phyloP scores from a whole-genome alignment of 2,113 vertebrate species.

The Lepidothrix coronata region DNA sequence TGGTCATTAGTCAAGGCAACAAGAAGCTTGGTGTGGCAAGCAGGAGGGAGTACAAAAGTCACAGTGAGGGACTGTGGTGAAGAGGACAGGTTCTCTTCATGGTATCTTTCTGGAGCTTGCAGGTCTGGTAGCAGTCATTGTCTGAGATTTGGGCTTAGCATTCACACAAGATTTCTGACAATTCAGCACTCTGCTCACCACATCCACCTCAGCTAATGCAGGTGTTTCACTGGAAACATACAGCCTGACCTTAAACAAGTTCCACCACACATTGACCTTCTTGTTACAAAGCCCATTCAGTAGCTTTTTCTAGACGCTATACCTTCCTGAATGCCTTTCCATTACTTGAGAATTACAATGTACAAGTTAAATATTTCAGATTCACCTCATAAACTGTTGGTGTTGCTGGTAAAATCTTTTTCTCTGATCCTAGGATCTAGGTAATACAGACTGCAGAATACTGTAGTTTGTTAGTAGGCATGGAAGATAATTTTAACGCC shows the following conservation, averaged over 20 bases:
- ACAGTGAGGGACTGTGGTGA: accelerated
- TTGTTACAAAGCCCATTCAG: neutral
- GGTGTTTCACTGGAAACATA: neutral
- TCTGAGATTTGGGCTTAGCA: neutral
- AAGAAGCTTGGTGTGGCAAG: neutral
- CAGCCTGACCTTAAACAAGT: neutral
- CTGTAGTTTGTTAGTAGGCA: slow-evolving; percentile 12
- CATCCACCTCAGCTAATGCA: neutral
- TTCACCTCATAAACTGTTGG: slow-evolving; percentile 2
- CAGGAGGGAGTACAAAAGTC: accelerated
- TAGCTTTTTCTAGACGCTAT: neutral
- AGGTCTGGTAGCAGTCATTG: neutral
- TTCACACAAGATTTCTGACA: neutral
- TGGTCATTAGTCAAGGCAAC: neutral
- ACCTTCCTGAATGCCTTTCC: neutral
- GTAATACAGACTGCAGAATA: neutral
- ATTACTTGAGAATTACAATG: neutral
- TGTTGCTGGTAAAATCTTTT: slow-evolving; percentile 4
- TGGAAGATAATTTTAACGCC: slow-evolving; percentile 45
- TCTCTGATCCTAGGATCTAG: neutral
- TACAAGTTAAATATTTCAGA: slow-evolving; percentile 6
- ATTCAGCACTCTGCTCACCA: neutral
- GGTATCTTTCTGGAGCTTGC: neutral
- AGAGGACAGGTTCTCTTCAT: neutral
- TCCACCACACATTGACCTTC: neutral